phyloP scores from a whole-genome alignment of 92 coral and sea anemone genomes.

The Porites rus region DNA sequence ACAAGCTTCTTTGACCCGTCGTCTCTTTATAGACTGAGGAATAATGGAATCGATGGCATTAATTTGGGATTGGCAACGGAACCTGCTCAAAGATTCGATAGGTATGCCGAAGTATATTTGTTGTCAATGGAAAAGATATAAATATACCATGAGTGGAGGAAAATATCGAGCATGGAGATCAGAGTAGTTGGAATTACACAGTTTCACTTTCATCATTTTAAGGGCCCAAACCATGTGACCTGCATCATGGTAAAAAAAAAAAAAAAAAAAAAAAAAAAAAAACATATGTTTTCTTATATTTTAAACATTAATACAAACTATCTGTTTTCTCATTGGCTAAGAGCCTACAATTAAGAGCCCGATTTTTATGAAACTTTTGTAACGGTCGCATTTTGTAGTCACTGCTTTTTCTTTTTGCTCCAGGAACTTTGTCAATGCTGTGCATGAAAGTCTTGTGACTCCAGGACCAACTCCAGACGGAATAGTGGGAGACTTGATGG shows the following conservation, averaged over 20 bases:
- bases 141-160: background rate
- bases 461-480: constrained; percentile 36
- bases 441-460: constrained; percentile 48
- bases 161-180: background rate
- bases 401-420: background rate
- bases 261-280: too few relatives aligned
- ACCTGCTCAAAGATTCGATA: constrained; percentile 27
- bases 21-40: background rate
- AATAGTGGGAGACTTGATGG: constrained; percentile 31
- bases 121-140: background rate
- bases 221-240: too few relatives aligned
- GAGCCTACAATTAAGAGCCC: too few relatives aligned
- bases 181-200: too few relatives aligned
- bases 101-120: background rate
- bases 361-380: too few relatives aligned
- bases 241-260: too few relatives aligned
- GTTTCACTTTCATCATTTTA: too few relatives aligned
- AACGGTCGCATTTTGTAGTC: too few relatives aligned
- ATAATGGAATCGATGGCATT: constrained; percentile 29
- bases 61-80: constrained; percentile 36
- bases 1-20: constrained; percentile 40
- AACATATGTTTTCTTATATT: too few relatives aligned
- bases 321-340: too few relatives aligned
- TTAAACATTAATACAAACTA: background rate
- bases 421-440: constrained; percentile 47